Evolutionary conservation across 2,797 vertebrate genomes (phyloP).

Genomic region (Cottoperca gobio): DNA sequence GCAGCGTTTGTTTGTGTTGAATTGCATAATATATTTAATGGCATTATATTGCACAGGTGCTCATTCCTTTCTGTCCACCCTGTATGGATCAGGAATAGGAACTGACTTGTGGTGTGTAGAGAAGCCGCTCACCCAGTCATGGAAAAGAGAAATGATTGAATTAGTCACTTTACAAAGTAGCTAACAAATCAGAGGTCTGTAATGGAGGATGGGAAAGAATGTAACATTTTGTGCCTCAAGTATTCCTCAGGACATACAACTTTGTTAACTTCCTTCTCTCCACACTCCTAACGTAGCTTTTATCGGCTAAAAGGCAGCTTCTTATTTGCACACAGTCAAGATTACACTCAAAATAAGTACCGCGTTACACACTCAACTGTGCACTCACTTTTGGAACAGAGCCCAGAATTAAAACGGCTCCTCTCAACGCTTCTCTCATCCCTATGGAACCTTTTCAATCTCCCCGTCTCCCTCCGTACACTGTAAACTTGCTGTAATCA

Average conservation of each 20-base stretch:
- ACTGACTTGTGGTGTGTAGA: conserved; percentile 15
- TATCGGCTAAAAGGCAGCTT: conserved; percentile 34
- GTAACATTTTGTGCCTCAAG: conserved; percentile 10
- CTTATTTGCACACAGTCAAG: conserved; percentile 39
- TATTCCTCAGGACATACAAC: neutral
- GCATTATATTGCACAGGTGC: neutral
- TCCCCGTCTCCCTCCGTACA: conserved; percentile 33
- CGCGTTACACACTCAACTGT: conserved; percentile 67
- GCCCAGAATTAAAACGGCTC: conserved; percentile 73
- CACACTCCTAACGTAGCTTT: too few relatives aligned
- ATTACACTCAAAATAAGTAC: conserved; percentile 42
- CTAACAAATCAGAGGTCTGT: conserved; percentile 9
- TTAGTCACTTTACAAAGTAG: conserved; percentile 9
- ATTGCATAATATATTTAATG: neutral
- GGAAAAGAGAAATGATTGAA: conserved; percentile 19
- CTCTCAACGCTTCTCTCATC: conserved; percentile 56
- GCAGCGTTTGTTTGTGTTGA: neutral
- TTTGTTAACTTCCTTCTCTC: neutral
- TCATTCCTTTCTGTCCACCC: neutral
- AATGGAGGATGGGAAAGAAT: conserved; percentile 11
- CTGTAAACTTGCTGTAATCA: conserved; percentile 67
- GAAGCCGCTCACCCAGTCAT: conserved; percentile 17
- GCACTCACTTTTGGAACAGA: conserved; percentile 70
- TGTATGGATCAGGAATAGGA: conserved; percentile 3
- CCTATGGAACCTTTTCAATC: conserved; percentile 26